Conservation (phyloP, 1,140 invertebrate genomes). For the Apis laboriosa region DNA sequence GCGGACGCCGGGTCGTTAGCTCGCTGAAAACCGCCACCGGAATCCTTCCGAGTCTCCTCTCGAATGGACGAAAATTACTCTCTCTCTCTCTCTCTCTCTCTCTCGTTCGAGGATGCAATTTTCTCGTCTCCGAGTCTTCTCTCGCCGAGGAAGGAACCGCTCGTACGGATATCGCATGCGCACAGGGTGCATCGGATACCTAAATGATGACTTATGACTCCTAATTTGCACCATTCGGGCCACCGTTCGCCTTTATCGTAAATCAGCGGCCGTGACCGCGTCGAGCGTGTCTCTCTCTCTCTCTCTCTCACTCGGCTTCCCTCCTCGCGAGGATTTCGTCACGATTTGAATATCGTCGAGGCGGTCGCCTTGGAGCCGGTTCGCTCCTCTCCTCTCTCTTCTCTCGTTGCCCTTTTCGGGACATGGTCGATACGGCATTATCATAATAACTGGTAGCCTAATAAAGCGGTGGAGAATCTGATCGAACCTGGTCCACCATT, state of each 20-base stretch:
- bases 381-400: not conserved
- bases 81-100: conserved; percentile 8
- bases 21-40: conserved; percentile 18
- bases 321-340: conserved; percentile 13
- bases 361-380: conserved; percentile 10
- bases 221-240: conserved; percentile 51
- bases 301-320: not conserved
- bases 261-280: conserved; percentile 40
- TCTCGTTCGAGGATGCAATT: conserved; percentile 48
- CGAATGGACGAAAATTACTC: conserved; percentile 50
- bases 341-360: conserved; percentile 48
- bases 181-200: conserved; percentile 13
- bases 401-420: conserved; percentile 23
- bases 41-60: conserved; percentile 26
- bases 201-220: conserved; percentile 55
- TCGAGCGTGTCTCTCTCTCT: not conserved
- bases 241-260: conserved; percentile 33
- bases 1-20: conserved; percentile 39
- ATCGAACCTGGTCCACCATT: no score
- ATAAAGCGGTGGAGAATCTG: no score
- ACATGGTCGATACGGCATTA: conserved; percentile 51
- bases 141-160: no score
- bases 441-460: conserved; percentile 68
- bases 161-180: no score
- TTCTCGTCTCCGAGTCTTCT: not conserved